A percentile compares a stretch with the other conserved stretches of the same genome.
Evolutionary conservation across 1,140 invertebrate genomes (phyloP).

Genomic region (Aplysia californica): DNA sequence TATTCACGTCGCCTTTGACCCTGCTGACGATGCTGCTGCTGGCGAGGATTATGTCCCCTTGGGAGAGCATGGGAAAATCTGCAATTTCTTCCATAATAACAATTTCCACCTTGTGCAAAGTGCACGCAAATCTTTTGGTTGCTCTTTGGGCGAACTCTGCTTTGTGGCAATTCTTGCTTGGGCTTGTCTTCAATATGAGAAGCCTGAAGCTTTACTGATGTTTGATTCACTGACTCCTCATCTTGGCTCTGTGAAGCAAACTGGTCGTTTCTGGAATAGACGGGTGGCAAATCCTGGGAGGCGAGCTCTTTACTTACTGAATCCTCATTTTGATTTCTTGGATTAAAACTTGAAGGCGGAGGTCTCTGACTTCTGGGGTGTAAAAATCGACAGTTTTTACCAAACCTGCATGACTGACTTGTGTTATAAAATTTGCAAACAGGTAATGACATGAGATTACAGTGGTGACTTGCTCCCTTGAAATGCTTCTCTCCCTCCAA

Average conservation of each 20-base stretch:
- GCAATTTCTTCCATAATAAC: slow-evolving; percentile 44
- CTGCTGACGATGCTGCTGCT: not conserved
- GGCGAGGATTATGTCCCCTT: not conserved
- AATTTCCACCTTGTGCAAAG: slow-evolving; percentile 35
- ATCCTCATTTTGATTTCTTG: slow-evolving; percentile 72
- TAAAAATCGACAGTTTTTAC: slow-evolving; percentile 38
- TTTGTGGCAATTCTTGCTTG: not conserved
- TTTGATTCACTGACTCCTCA: too few species aligned
- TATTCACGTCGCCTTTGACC: not conserved
- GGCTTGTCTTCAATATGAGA: not conserved
- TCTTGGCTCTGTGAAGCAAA: not conserved
- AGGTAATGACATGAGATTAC: slow-evolving; percentile 31
- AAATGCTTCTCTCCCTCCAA: not conserved
- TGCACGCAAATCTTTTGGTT: slow-evolving; percentile 31
- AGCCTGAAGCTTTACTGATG: too few species aligned
- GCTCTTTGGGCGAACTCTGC: too few species aligned
- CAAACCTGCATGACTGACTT: slow-evolving; percentile 38
- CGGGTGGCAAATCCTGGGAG: not conserved
- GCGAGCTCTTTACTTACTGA: slow-evolving; percentile 72
- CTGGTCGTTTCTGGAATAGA: slow-evolving; percentile 16
- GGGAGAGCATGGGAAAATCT: slow-evolving; percentile 35
- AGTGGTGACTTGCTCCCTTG: not conserved
- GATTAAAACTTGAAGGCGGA: not conserved
- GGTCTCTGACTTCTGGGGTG: slow-evolving; percentile 18
- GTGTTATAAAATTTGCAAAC: slow-evolving; percentile 39